Conservation (phyloP, 2,797 vertebrate species). For the Stomatorhinus walkeri region DNA sequence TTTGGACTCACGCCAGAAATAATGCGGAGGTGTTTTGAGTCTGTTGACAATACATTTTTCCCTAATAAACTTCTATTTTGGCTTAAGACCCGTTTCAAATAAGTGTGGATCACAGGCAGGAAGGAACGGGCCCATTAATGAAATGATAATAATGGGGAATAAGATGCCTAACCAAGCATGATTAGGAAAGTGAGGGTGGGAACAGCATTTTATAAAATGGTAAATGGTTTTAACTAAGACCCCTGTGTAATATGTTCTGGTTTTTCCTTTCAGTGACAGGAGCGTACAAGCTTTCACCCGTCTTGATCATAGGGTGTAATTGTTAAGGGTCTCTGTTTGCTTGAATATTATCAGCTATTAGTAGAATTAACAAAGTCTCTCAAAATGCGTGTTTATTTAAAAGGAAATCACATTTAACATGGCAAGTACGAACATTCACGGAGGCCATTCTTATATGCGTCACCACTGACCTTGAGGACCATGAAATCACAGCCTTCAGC, state of each 20-base stretch:
- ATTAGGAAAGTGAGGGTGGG: neutral
- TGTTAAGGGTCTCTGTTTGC: neutral
- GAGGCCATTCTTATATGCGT: neutral
- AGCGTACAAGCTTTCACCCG: neutral
- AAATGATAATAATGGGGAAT: neutral
- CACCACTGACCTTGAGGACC: neutral
- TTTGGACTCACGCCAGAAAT: neutral
- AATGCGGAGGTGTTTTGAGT: neutral
- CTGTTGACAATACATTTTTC: constrained; percentile 12
- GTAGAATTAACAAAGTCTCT: neutral
- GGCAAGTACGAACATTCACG: neutral
- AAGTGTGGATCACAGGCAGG: neutral
- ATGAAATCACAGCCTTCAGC: neutral
- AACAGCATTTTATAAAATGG: neutral
- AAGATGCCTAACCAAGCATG: neutral
- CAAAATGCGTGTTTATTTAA: neutral
- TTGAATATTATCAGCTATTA: neutral
- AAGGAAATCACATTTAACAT: neutral
- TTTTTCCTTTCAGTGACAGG: neutral
- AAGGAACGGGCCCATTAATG: neutral
- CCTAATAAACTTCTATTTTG: constrained; percentile 14
- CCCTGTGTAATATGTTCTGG: neutral
- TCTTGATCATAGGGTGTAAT: neutral
- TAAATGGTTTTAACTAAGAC: neutral
- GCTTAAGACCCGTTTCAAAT: constrained; percentile 13